Evolutionary conservation across 2,888 invertebrate genomes (phyloP).

Genomic region (Hedychridium roseum): DNA sequence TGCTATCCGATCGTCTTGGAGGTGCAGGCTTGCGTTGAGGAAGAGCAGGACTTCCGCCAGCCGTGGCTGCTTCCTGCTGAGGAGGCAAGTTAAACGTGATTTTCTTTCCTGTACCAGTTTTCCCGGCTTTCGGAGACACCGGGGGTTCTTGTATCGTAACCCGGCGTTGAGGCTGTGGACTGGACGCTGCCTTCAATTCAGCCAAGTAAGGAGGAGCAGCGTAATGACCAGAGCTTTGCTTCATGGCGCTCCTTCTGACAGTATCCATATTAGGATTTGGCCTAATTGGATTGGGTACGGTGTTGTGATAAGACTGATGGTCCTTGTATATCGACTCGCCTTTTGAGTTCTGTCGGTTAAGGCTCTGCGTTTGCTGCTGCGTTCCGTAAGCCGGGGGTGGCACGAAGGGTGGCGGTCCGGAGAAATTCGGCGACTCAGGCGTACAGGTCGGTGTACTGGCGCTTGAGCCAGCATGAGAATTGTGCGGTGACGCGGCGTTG

Average conservation of each 20-base stretch:
- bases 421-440: conserved; percentile 51
- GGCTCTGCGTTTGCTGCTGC: conserved; percentile 43
- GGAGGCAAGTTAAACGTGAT: conserved; percentile 71
- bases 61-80: conserved; percentile 65
- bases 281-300: conserved; percentile 42
- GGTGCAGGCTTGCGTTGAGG: conserved; percentile 75
- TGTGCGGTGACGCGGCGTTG: conserved; percentile 48
- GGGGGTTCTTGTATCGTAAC: conserved; percentile 73
- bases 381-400: conserved; percentile 54
- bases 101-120: conserved; percentile 70
- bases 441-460: conserved; percentile 53
- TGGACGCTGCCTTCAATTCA: conserved; percentile 69
- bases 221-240: conserved; percentile 54
- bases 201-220: conserved; percentile 67
- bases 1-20: conserved; percentile 79
- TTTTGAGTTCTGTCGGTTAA: conserved; percentile 52
- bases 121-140: conserved; percentile 63
- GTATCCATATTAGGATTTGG: conserved; percentile 58
- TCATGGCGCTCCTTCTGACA: conserved; percentile 57
- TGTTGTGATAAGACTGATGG: conserved; percentile 32
- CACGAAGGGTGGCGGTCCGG: conserved; percentile 41
- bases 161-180: conserved; percentile 67
- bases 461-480: conserved; percentile 55
- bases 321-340: conserved; percentile 47
- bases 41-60: conserved; percentile 68